phyloP scores from a whole-genome alignment of 2,113 vertebrate species.

The Hydrochoerus hydrochaeris region DNA sequence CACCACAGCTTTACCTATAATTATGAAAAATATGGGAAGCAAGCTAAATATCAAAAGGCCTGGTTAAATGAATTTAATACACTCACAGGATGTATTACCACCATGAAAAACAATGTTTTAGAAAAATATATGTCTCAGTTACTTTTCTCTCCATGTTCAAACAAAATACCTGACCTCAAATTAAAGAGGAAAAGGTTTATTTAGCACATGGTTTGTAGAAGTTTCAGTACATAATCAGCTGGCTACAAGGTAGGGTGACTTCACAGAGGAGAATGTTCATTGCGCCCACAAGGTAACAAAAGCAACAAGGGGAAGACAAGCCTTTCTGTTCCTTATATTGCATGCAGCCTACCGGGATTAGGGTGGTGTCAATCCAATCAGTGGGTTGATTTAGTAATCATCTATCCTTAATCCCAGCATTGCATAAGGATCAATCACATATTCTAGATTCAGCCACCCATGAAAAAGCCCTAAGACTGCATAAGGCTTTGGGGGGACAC shows the following conservation, averaged over 20 bases:
- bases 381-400: background rate
- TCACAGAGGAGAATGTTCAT: background rate
- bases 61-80: background rate
- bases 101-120: background rate
- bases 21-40: background rate
- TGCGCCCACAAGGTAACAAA: background rate
- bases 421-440: background rate
- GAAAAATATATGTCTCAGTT: background rate
- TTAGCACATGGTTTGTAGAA: background rate
- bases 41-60: background rate
- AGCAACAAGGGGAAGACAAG: background rate
- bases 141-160: background rate
- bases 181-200: background rate
- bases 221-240: background rate
- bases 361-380: background rate
- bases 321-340: background rate
- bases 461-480: background rate
- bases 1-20: slow-evolving; percentile 9
- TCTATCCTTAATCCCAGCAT: background rate
- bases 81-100: background rate
- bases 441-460: background rate
- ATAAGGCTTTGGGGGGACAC: background rate
- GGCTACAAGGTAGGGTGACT: background rate
- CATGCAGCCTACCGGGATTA: background rate
- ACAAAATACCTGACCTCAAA: background rate